Conservation (phyloP, 2,888 invertebrate genomes). For the Rotaria macrura region DNA sequence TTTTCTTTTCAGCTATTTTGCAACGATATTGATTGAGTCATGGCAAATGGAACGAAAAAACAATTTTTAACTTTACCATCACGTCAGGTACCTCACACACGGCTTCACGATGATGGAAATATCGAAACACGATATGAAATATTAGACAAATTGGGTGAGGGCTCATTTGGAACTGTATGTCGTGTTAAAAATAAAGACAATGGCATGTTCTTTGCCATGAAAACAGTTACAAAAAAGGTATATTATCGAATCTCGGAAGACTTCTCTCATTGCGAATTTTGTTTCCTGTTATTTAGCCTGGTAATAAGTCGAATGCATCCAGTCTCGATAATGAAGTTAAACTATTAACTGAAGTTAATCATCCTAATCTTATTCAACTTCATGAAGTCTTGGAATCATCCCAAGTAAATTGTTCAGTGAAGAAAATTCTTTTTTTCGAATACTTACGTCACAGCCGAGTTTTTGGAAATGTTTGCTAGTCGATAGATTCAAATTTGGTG, state of each 20-base stretch:
- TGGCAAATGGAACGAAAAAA: neutral
- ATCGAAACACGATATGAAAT: neutral
- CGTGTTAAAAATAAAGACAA: conserved; percentile 24
- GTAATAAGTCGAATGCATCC: conserved; percentile 36
- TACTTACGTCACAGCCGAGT: too few relatives aligned
- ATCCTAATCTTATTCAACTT: conserved; percentile 55
- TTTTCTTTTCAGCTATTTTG: neutral
- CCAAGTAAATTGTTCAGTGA: conserved; percentile 42
- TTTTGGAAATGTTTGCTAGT: too few relatives aligned
- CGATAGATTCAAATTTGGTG: too few relatives aligned
- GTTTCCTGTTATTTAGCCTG: conserved; percentile 39
- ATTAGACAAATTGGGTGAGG: conserved; percentile 18
- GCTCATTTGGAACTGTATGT: conserved; percentile 30
- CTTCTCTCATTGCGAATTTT: neutral
- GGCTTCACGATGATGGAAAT: neutral
- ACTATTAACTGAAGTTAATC: conserved; percentile 55
- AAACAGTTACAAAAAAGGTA: conserved; percentile 48
- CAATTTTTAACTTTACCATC: neutral
- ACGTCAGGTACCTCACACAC: neutral
- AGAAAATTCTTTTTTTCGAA: neutral
- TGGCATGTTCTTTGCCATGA: conserved; percentile 45
- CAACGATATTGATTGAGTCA: neutral
- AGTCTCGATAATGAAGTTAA: conserved; percentile 52
- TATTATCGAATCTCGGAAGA: conserved; percentile 35
- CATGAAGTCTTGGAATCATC: conserved; percentile 55